Evolutionary conservation across 2,797 vertebrate genomes (phyloP), one percentile per base, ranked within the genome.

Genomic region (Lithobates pipiens): DNA sequence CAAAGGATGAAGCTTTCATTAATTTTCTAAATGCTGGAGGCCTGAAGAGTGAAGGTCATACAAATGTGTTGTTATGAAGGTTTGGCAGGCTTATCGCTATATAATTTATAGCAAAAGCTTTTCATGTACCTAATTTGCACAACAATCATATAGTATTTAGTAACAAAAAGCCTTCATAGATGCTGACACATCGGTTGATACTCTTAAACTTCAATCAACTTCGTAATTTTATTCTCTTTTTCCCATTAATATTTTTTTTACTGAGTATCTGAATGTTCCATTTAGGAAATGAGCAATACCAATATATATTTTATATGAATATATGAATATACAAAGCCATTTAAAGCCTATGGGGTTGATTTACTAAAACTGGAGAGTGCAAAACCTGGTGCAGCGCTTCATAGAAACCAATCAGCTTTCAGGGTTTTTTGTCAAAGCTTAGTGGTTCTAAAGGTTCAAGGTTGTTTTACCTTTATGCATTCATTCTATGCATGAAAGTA

Each of bases 11-110:
- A 44, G n/a, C 23, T 74, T 74, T 74, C 23, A 27, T 21, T 74
- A 74, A 74, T 74, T 46, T 74, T 44, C 39, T 36, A 46, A 74
- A 74, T 74, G 72, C 72, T 74, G 10, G 21, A 74, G 72, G 72
- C 72, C 42, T 74, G 72, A 46, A 74, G 25, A 74, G 36, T 74
- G 72, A 74, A 74, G 72, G 72, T 74, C 72, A 74, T 46, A 42
- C 72, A 74, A 46, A 74, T 74, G 39, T 42, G n/a, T 74, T 74
- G 72, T 74, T 74, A 44, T 74, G 72, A 74, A 44, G 46, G 23
- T 74, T 74, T 74, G 72, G 42, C 72, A 74, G 72, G 72, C 39
- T 74, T 74, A 44, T 44, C 72, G 25, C 72, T 74, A 44, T 46
- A 74, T 74, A 44, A 74, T 74, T 74, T 46, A 74, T 74, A 74